These are phyloP conservation scores for Grammomys dolichurus DNA, from an alignment of 2,113 vertebrate genomes.

Conservation along the genomic window DNA sequence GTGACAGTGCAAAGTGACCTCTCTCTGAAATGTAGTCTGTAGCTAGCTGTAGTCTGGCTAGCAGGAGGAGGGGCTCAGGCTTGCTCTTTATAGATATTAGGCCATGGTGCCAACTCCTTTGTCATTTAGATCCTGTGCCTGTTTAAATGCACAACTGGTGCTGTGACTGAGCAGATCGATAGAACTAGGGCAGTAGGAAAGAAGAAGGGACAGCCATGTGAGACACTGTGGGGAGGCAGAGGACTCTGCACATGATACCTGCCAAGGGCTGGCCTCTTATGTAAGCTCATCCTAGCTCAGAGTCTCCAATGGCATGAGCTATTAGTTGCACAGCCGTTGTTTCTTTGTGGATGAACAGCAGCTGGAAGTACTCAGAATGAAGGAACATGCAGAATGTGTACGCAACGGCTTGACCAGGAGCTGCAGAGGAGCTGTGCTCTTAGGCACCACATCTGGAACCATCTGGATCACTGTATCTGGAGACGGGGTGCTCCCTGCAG, in stretches of 20 bases:
- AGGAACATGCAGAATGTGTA: background rate
- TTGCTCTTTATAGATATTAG: background rate
- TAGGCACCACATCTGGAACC: background rate
- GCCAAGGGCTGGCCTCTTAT: background rate
- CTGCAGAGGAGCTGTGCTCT: background rate
- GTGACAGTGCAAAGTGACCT: background rate
- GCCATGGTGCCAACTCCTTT: background rate
- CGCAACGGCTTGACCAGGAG: background rate
- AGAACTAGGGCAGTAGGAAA: background rate
- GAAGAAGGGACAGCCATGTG: background rate
- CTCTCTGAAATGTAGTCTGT: background rate
- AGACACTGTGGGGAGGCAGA: background rate
- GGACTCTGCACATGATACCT: too few species aligned
- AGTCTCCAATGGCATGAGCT: background rate
- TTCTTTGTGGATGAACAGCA: background rate
- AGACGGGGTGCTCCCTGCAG: background rate
- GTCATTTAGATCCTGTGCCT: background rate
- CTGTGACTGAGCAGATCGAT: background rate
- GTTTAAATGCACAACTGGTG: background rate
- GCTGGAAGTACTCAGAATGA: background rate
- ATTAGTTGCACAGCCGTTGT: background rate
- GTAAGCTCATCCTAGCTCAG: background rate
- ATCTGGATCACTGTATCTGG: accelerated
- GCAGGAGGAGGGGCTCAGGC: background rate
- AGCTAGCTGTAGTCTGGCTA: background rate